phyloP scores from a whole-genome alignment of 2,113 vertebrate species.

The Orientallactaga bullata region DNA sequence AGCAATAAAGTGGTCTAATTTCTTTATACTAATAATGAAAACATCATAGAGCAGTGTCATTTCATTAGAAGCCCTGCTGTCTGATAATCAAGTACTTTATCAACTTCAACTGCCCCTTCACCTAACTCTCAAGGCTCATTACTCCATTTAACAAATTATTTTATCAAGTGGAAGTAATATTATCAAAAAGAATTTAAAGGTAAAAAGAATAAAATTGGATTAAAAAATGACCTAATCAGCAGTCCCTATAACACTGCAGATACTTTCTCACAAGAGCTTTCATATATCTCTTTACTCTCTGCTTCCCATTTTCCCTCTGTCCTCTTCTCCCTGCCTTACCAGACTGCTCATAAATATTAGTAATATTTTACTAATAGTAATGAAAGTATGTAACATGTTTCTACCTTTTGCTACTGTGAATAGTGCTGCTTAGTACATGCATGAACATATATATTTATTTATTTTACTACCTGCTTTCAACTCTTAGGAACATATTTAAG shows the following conservation, averaged over 20 bases:
- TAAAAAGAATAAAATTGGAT: background rate
- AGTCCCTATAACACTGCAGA: background rate
- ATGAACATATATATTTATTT: background rate
- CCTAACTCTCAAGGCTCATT: background rate
- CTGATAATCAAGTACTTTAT: background rate
- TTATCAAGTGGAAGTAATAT: background rate
- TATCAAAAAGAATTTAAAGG: background rate
- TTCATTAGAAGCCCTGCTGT: background rate
- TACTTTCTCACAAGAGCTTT: background rate
- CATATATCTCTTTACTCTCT: rapidly evolving
- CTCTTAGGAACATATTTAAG: background rate
- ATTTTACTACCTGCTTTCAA: background rate
- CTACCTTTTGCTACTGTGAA: background rate
- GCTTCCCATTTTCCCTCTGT: background rate
- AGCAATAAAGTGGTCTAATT: background rate
- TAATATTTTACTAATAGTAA: background rate
- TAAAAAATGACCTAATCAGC: background rate
- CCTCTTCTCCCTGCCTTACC: background rate
- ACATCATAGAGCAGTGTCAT: background rate
- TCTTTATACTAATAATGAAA: constrained; percentile 9
- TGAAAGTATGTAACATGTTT: background rate
- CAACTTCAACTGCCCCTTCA: background rate
- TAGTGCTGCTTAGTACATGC: background rate
- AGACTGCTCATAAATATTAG: background rate
- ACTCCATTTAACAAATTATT: background rate